These are phyloP conservation scores for Typhlichthys eigenmanni DNA, from an alignment of 2,797 vertebrate species.

Conservation along the genomic window DNA sequence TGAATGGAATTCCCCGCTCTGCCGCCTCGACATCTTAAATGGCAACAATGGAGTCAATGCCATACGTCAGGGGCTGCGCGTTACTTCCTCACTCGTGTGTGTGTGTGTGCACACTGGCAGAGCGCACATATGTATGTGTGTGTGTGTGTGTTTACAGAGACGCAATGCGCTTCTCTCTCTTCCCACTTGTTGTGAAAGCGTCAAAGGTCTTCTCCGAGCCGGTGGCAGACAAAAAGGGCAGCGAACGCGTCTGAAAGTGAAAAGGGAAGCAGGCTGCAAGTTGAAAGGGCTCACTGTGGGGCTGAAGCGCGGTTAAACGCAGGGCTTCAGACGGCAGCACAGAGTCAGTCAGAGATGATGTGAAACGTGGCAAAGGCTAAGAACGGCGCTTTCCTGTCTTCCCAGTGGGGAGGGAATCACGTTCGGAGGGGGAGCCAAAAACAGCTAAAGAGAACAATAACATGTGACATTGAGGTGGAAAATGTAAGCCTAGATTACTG, in stretches of 20 bases:
- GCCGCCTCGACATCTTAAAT: too few species aligned
- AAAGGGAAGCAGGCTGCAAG: constrained; percentile 42
- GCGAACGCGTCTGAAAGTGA: constrained; percentile 59
- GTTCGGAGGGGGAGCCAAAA: neutral
- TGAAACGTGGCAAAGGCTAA: neutral
- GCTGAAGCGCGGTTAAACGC: constrained; percentile 46
- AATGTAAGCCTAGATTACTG: neutral
- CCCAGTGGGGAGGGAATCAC: neutral
- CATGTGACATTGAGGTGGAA: neutral
- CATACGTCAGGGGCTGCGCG: too few species aligned
- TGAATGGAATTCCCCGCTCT: too few species aligned
- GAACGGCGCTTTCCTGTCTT: neutral
- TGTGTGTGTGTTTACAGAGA: too few species aligned
- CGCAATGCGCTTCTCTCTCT: constrained; percentile 9
- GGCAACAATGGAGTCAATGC: too few species aligned
- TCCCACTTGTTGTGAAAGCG: constrained; percentile 41
- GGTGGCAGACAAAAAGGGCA: constrained; percentile 56
- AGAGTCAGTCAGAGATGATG: neutral
- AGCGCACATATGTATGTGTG: too few species aligned
- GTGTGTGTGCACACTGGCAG: too few species aligned
- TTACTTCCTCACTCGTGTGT: too few species aligned
- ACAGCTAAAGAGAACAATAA: neutral
- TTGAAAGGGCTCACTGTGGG: constrained; percentile 54
- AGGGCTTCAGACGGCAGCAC: constrained; percentile 10
- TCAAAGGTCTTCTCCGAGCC: constrained; percentile 50